phyloP scores from a whole-genome alignment of 2,888 invertebrate genomes.

The Xestia sexstrigata region DNA sequence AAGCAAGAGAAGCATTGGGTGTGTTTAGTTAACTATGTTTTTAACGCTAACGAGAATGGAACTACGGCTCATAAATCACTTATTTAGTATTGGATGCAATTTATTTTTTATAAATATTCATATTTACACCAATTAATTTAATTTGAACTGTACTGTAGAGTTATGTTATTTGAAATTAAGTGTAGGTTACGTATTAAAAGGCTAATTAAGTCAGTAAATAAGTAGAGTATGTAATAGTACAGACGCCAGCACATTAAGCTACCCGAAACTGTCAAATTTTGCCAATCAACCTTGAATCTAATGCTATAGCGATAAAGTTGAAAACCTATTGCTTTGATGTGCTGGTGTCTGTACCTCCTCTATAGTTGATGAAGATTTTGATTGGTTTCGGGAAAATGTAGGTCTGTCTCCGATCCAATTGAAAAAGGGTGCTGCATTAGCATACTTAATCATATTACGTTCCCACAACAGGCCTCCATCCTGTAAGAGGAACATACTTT shows the following conservation, averaged over 20 bases:
- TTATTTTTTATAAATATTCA: conserved; percentile 40
- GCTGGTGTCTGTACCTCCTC: too few species aligned
- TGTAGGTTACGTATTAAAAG: background rate
- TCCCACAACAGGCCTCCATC: background rate
- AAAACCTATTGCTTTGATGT: too few species aligned
- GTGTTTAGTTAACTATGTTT: background rate
- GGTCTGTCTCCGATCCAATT: background rate
- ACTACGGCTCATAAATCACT: conserved; percentile 45
- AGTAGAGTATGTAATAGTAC: background rate
- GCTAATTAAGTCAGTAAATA: background rate
- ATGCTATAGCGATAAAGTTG: too few species aligned
- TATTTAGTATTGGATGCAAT: conserved; percentile 24
- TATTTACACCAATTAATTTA: conserved; percentile 24
- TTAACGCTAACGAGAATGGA: conserved; percentile 9
- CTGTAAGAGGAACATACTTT: background rate
- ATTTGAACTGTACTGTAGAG: conserved; percentile 7
- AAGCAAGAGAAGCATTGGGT: background rate
- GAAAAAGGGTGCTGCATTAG: too few species aligned
- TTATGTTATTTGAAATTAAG: background rate
- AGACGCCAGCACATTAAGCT: too few species aligned
- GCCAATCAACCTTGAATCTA: too few species aligned
- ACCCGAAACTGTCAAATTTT: too few species aligned
- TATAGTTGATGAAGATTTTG: too few species aligned
- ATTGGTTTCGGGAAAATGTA: background rate
- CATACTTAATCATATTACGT: too few species aligned